Conservation (phyloP, 2,113 vertebrate genomes). For the Rhinoptilus africanus region DNA sequence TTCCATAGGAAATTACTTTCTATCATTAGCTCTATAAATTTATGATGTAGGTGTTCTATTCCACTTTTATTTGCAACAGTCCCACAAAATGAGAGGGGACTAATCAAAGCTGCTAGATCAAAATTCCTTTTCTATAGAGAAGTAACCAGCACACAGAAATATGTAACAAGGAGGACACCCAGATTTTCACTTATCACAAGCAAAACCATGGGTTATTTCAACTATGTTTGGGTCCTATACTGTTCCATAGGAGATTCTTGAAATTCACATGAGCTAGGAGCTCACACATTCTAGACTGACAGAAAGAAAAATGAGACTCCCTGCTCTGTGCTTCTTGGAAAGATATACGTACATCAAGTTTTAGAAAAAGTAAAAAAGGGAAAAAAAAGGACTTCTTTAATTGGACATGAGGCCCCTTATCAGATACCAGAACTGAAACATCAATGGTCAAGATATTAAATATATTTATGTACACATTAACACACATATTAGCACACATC, state of each 20-base stretch:
- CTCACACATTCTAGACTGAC: not conserved
- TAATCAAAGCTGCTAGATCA: not conserved
- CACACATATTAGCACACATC: not conserved
- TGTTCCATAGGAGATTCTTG: not conserved
- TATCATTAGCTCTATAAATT: not conserved
- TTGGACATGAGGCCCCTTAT: not conserved
- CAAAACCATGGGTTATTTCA: not conserved
- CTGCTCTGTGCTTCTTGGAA: not conserved
- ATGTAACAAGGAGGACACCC: not conserved
- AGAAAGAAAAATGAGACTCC: not conserved
- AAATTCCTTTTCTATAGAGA: not conserved
- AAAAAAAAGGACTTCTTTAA: not conserved
- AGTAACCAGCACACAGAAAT: not conserved
- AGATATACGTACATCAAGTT: not conserved
- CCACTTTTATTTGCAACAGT: not conserved
- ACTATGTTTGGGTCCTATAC: not conserved
- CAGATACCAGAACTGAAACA: not conserved
- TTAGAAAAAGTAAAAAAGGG: not conserved
- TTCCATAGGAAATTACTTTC: not conserved
- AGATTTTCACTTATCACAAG: not conserved
- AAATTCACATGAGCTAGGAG: not conserved
- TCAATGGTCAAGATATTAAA: not conserved
- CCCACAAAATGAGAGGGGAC: not conserved
- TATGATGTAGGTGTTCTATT: not conserved
- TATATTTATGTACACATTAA: not conserved